Evolutionary conservation across 2,113 vertebrate species (phyloP), one percentile per base, ranked within the genome.

Genomic region (Bolborhynchus lineola): DNA sequence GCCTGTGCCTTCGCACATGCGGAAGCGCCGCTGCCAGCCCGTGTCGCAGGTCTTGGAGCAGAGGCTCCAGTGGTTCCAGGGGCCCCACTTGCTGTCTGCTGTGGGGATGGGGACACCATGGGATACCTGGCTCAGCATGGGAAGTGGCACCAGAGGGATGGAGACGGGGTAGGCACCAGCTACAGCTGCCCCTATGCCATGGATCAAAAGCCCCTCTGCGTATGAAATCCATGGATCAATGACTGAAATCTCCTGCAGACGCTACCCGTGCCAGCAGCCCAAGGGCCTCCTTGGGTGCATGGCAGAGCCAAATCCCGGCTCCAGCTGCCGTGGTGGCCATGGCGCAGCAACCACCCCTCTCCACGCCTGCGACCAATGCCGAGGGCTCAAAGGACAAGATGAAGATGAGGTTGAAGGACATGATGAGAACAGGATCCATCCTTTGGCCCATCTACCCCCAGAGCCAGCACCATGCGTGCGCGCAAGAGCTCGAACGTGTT

Each of bases 21-120:
- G 98, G 98, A 99, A 99, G 88, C 99, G 99, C 13, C 98, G 98
- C 98, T 99, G 99, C 99, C 98, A 99, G 65, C 99, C 99, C 0
- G 98, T 99, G 98, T 99, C 99, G 7, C 99, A 99, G 0, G 99
- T 99, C 97, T 99, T 99, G 95, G 99, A 99, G 97, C 99, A 99
- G 86, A 99, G 98, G 92, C 98, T 99, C 99, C 99, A 99, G 67
- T 99, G 98, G 87, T 99, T 99, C 99, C 99, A 99, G 1, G 98
- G 98, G 16, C 99, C 99, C 99, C 99, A 99, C 89, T 99, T 99
- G 95, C 99, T 98, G 60, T 99, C 99, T 16, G 97, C 98, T 98
- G 96, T 31, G 86, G 69, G 65, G 92, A 92, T 69, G 86, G 74
- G 62, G 82, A 92, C 57, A 25, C 86, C 28, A 4, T 87, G 87